These are phyloP conservation scores for Periophthalmus modestus DNA, from an alignment of 2,113 vertebrate genomes.

Conservation along the genomic window DNA sequence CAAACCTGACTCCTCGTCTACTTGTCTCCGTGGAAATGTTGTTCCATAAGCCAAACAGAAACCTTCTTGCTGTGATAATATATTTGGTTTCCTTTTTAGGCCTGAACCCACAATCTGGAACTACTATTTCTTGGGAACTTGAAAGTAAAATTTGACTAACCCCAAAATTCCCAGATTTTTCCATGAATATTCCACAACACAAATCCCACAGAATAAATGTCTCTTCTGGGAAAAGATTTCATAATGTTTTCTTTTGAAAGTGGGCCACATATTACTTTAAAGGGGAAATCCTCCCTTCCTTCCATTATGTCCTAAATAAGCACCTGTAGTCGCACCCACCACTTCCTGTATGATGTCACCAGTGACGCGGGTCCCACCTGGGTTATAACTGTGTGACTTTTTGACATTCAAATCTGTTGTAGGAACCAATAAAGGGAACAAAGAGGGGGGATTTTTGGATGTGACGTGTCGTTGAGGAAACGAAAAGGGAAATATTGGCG, in stretches of 20 bases:
- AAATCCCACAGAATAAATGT: neutral
- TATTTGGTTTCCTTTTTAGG: too few relatives aligned
- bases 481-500: slow-evolving; percentile 45
- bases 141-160: neutral
- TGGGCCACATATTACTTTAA: neutral
- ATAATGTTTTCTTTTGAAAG: neutral
- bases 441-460: slow-evolving; percentile 5
- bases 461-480: slow-evolving; percentile 14
- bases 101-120: too few relatives aligned
- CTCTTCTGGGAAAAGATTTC: neutral
- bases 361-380: slow-evolving; percentile 42
- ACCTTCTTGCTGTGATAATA: too few relatives aligned
- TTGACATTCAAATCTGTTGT: neutral
- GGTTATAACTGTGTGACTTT: neutral
- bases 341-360: slow-evolving; percentile 36
- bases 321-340: slow-evolving; percentile 18
- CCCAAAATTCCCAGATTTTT: neutral
- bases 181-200: neutral
- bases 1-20: too few relatives aligned
- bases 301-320: neutral
- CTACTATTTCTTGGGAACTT: neutral
- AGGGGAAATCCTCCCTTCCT: slow-evolving; percentile 29
- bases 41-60: too few relatives aligned
- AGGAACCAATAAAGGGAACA: neutral
- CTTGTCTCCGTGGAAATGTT: too few relatives aligned